Conservation (phyloP, 2,797 vertebrate genomes). For the Neomorphus geoffroyi region DNA sequence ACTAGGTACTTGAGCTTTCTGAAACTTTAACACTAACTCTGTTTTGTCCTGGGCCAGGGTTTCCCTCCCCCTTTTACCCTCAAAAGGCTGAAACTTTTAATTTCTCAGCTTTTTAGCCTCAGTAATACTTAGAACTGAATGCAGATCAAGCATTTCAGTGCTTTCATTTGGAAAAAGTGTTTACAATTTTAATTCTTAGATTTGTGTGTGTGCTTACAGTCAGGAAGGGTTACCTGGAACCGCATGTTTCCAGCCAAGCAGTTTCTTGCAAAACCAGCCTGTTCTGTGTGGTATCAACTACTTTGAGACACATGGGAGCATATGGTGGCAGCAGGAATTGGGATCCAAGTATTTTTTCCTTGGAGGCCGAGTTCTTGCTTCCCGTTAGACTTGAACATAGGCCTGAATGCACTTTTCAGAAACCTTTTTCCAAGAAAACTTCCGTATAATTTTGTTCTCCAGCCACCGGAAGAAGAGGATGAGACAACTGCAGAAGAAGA, state of each 20-base stretch:
- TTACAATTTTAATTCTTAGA: not conserved
- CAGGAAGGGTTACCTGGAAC: not conserved
- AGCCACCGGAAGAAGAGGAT: conserved; percentile 98
- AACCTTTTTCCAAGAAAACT: not conserved
- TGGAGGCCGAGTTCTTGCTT: not conserved
- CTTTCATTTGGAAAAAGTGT: not conserved
- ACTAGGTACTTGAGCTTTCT: not conserved
- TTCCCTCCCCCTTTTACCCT: not conserved
- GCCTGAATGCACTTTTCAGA: not conserved
- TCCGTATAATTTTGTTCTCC: not conserved
- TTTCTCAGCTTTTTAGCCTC: not conserved
- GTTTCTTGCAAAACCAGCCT: not conserved
- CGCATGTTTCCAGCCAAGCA: fast-evolving
- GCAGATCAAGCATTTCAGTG: not conserved
- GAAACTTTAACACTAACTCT: fast-evolving
- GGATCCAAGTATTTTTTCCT: not conserved
- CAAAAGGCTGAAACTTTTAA: not conserved
- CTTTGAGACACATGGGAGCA: not conserved
- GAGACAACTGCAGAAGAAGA: conserved; percentile 96
- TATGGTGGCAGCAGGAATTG: fast-evolving
- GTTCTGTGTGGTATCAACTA: not conserved
- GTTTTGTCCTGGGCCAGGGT: not conserved
- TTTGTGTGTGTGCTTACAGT: not conserved
- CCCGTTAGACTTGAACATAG: not conserved
- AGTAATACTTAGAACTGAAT: not conserved